Evolutionary conservation across 2,888 invertebrate species (phyloP).

Genomic region (Sesia apiformis): DNA sequence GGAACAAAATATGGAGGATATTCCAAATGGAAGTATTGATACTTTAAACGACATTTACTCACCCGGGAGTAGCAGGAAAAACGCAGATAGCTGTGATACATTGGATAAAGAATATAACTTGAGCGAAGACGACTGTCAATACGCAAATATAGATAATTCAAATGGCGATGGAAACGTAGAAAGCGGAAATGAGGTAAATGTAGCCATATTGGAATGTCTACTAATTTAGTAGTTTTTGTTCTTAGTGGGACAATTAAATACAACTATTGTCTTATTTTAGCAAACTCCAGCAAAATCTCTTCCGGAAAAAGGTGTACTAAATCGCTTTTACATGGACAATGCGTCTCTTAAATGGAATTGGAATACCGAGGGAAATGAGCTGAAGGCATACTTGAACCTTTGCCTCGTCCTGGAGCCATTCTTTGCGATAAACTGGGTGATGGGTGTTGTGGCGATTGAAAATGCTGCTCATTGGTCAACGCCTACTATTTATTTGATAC

Average conservation of each 20-base stretch:
- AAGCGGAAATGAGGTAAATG: conserved; percentile 40
- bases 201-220: not conserved
- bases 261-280: conserved; percentile 10
- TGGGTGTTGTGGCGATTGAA: conserved; percentile 82
- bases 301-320: conserved; percentile 48
- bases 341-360: conserved; percentile 62
- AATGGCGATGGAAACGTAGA: conserved; percentile 33
- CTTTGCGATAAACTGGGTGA: conserved; percentile 83
- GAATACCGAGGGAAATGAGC: conserved; percentile 70
- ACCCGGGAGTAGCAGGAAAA: conserved; percentile 55
- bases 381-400: conserved; percentile 75
- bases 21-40: conserved; percentile 47
- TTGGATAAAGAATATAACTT: conserved; percentile 51
- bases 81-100: conserved; percentile 60
- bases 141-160: conserved; percentile 30
- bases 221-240: not conserved
- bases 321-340: conserved; percentile 61
- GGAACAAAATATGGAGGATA: conserved; percentile 26
- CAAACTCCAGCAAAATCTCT: conserved; percentile 19
- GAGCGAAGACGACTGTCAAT: conserved; percentile 56
- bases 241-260: not conserved
- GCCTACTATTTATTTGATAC: conserved; percentile 73
- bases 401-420: conserved; percentile 81
- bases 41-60: conserved; percentile 50
- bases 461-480: conserved; percentile 77